Base-by-base conservation (phyloP, 1,140 invertebrate species). In the Apis dorsata region DNA sequence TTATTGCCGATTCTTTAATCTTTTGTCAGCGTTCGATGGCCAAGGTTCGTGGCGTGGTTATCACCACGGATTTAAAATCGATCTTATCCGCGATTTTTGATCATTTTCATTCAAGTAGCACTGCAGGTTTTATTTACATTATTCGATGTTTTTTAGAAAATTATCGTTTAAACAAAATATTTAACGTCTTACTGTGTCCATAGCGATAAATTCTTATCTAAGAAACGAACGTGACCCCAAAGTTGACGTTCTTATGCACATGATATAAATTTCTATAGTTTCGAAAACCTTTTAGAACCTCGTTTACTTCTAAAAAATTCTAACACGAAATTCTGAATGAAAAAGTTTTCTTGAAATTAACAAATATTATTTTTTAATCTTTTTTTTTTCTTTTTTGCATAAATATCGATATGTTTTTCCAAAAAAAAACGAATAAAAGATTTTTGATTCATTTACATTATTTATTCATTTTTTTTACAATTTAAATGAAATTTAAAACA, bases 31-130 rank as follows among this genome's bases (percentile, higher is more conserved):
- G 12, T 10, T n/a, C 11, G 51, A 11, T 44, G 76, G 66, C 78
- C 79, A 87, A 88, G 79, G 60, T 87, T 24, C 63, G 57, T 10
- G 12, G 3, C 1, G 7, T n/a, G n/a, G n/a, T 66, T 83, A 83
- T 85, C 71, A 34, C 12, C 11, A 21, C 21, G 4, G 55, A 51
- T 78, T 68, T 4, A 59, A n/a, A 81, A 66, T 57, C 9, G 21
- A 19, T 85, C 34, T 44, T 44, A 44, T 44, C 34, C 5, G 34
- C n/a, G 63, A 79, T 70, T 15, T 63, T 28, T n/a, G 57, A 84
- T 81, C 68, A 4, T 24, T 11, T 9, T 15, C 13, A 5, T 21
- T 19, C 8, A 2, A 3, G 1, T 12, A 3, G 13, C 53, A 0
- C 3, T 10, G 1, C 81, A 49, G n/a, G 21, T 51, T 34, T 34